These are phyloP conservation scores for Torymus tubicola DNA, from an alignment of 2,888 invertebrate species.

Conservation along the genomic window DNA sequence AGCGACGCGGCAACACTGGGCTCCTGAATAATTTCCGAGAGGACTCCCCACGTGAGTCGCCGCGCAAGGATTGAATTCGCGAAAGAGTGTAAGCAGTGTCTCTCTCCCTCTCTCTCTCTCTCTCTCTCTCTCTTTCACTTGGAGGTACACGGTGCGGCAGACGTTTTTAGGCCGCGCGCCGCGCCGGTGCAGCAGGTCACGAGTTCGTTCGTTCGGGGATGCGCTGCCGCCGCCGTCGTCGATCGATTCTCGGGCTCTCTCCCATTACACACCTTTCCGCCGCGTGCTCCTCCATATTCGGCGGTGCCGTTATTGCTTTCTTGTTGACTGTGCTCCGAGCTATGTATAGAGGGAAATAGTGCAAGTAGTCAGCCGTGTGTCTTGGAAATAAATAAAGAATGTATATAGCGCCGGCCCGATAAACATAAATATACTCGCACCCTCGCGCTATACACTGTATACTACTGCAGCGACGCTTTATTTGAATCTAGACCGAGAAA, in stretches of 20 bases:
- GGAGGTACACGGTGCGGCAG: no score
- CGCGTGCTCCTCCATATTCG: conserved; percentile 13
- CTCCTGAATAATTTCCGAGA: conserved; percentile 36
- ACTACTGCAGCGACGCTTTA: background rate
- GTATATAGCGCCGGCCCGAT: background rate
- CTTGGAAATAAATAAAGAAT: conserved; percentile 38
- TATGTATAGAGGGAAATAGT: conserved; percentile 29
- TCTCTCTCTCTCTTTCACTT: no score
- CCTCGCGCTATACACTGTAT: background rate
- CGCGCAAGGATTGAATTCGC: conserved; percentile 32
- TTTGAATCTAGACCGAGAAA: conserved; percentile 26
- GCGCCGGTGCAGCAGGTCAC: conserved; percentile 29
- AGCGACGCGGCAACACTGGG: no score
- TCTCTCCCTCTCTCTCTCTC: background rate
- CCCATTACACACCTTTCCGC: conserved; percentile 21
- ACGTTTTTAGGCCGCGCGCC: conserved; percentile 35
- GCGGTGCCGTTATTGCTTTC: conserved; percentile 19
- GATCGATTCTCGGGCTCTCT: conserved; percentile 28
- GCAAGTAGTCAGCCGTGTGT: background rate
- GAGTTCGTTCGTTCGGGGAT: conserved; percentile 20
- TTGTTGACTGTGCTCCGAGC: conserved; percentile 37
- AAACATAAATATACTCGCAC: conserved; percentile 35
- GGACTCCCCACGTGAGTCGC: conserved; percentile 3
- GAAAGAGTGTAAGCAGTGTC: background rate
- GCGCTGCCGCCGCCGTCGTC: background rate